Evolutionary conservation across 2,113 vertebrate genomes (phyloP), one percentile per base, ranked within the genome.

Genomic region (Mustela lutreola): DNA sequence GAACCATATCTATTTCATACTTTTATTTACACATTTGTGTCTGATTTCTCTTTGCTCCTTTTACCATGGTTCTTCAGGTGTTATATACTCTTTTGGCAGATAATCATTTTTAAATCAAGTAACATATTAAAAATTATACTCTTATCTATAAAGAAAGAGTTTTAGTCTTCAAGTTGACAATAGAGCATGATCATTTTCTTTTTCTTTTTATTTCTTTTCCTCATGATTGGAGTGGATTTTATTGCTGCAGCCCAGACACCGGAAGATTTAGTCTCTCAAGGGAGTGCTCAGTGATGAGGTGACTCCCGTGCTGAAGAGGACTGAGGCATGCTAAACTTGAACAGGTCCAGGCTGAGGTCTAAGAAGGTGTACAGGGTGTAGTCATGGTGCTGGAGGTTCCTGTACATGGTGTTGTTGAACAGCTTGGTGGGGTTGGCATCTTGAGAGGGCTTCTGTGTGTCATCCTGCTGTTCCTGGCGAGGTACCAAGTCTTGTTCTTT

Each of bases 311-410:
- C 98, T 14, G 99, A 99, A 2, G 99, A 99, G 0, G 99, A 99
- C 98, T 99, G 99, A 4, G 99, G 99, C 97, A 99, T 98, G 85
- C 99, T 99, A 96, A 99, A 99, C 97, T 99, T 99, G 3, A 99
- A 98, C 89, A 99, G 99, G 84, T 99, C 90, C 9, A 98, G 33
- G 42, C 99, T 98, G 90, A 99, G 98, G 98, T 99, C 99, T 1
- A 98, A 96, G 26, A 99, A 99, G 53, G 99, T 99, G 97, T 98
- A 99, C 0, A 88, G 84, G 79, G 91, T 98, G 96, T 99, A 99
- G 8, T 96, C 79, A 22, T 99, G 99, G 97, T 99, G 99, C 98
- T 99, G 99, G 67, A 98, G 98, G 98, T 99, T 99, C 98, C 99
- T 99, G 98, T 99, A 99, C 31, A 98, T 99, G 96, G 98, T 99